Evolutionary conservation across 2,888 invertebrate genomes (phyloP).

Genomic region (Epinotia demarniana): DNA sequence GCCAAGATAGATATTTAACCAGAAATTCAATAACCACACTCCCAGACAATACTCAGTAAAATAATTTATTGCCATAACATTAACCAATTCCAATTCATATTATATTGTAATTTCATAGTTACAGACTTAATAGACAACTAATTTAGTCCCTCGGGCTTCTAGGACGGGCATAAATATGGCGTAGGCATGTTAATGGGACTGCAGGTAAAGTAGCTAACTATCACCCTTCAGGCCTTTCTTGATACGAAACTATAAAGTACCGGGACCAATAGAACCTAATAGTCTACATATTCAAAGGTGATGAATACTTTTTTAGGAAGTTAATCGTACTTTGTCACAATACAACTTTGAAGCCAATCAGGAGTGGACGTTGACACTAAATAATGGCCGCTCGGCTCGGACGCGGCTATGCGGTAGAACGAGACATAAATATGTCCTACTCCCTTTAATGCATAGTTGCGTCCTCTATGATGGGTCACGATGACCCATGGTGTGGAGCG

Average conservation of each 20-base stretch:
- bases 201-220: conserved; percentile 33
- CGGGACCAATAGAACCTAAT: neutral
- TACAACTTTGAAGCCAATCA: no score
- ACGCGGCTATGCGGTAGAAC: no score
- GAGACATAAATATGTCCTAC: no score
- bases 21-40: conserved; percentile 23
- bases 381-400: no score
- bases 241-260: conserved; percentile 4
- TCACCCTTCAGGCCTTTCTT: conserved; percentile 16
- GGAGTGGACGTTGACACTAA: no score
- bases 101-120: conserved; percentile 43
- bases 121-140: conserved; percentile 41
- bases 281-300: no score
- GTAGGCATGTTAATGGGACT: conserved; percentile 36
- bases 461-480: no score
- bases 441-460: no score
- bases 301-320: no score
- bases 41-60: conserved; percentile 5
- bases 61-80: conserved; percentile 32
- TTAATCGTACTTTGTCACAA: no score
- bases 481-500: no score
- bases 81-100: conserved; percentile 37
- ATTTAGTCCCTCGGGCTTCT: conserved; percentile 39
- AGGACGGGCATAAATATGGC: conserved; percentile 36
- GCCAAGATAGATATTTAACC: neutral